A percentile compares a stretch with the other conserved stretches of the same genome.
Evolutionary conservation across 2,797 vertebrate species (phyloP).

Genomic region (Merluccius polli): DNA sequence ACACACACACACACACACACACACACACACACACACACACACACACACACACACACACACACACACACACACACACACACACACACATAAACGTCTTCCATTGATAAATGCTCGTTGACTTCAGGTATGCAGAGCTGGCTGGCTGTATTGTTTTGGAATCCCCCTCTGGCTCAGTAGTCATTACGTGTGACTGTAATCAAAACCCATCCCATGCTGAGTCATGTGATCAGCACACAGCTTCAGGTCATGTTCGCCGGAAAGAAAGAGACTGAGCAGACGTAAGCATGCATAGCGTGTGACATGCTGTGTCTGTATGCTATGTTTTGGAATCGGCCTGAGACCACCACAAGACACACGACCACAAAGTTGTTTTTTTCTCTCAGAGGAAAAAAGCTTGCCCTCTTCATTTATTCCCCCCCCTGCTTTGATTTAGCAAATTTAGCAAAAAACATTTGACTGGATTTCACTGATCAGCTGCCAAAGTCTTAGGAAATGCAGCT

Average conservation of each 20-base stretch:
- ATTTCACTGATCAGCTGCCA: too few relatives aligned
- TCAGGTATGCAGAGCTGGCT: slow-evolving; percentile 4
- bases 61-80: background rate
- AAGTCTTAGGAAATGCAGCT: too few relatives aligned
- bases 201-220: slow-evolving; percentile 27
- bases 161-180: slow-evolving; percentile 7
- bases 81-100: background rate
- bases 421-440: background rate
- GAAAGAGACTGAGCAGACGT: background rate
- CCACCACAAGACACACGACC: background rate
- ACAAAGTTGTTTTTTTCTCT: too few relatives aligned
- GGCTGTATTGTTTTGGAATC: slow-evolving; percentile 25
- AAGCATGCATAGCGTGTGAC: background rate
- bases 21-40: slow-evolving; percentile 5
- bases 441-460: background rate
- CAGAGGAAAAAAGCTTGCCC: too few relatives aligned
- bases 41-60: background rate
- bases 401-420: too few relatives aligned
- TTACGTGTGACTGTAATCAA: slow-evolving; percentile 3
- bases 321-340: background rate
- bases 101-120: background rate
- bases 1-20: background rate
- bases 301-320: background rate
- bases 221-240: slow-evolving; percentile 34
- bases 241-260: background rate